Evolutionary conservation across 2,888 invertebrate genomes (phyloP).

Genomic region (Drosophila barbarae): DNA sequence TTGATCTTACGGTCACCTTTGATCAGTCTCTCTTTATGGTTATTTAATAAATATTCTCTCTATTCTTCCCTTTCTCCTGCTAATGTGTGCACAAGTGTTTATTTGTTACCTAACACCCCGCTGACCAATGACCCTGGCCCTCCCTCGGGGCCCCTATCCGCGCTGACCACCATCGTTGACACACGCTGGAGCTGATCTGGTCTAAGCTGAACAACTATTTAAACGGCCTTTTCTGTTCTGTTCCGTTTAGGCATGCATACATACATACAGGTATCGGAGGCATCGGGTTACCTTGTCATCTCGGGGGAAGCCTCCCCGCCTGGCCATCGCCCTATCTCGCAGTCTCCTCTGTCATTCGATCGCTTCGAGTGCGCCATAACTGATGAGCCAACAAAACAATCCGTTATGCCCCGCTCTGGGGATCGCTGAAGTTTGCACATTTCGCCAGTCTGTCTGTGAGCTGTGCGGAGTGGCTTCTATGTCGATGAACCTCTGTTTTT

Average conservation of each 20-base stretch:
- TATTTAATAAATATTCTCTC: slow-evolving; percentile 56
- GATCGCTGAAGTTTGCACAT: slow-evolving; percentile 1
- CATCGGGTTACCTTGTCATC: slow-evolving; percentile 53
- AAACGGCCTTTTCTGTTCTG: slow-evolving; percentile 26
- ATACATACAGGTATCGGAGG: slow-evolving; percentile 36
- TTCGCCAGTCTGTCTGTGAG: slow-evolving; percentile 7
- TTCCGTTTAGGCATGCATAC: neutral
- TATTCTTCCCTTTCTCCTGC: slow-evolving; percentile 29
- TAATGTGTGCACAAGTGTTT: slow-evolving; percentile 73
- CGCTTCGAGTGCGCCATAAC: slow-evolving; percentile 34
- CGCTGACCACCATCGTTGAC: slow-evolving; percentile 61
- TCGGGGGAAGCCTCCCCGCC: slow-evolving; percentile 7
- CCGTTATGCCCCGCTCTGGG: slow-evolving; percentile 31
- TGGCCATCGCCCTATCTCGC: neutral
- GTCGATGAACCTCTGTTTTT: slow-evolving; percentile 25
- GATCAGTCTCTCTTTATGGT: slow-evolving; percentile 48
- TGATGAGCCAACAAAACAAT: slow-evolving; percentile 34
- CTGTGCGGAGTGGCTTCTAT: slow-evolving; percentile 2
- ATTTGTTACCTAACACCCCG: slow-evolving; percentile 74
- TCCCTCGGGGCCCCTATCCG: slow-evolving; percentile 13
- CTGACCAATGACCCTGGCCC: slow-evolving; percentile 22
- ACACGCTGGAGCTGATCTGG: slow-evolving; percentile 33
- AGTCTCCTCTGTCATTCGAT: slow-evolving; percentile 43
- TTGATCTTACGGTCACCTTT: slow-evolving; percentile 11
- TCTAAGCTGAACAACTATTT: slow-evolving; percentile 35